Evolutionary conservation across 2,113 vertebrate species (phyloP).

Genomic region (Nyctereutes procyonoides): DNA sequence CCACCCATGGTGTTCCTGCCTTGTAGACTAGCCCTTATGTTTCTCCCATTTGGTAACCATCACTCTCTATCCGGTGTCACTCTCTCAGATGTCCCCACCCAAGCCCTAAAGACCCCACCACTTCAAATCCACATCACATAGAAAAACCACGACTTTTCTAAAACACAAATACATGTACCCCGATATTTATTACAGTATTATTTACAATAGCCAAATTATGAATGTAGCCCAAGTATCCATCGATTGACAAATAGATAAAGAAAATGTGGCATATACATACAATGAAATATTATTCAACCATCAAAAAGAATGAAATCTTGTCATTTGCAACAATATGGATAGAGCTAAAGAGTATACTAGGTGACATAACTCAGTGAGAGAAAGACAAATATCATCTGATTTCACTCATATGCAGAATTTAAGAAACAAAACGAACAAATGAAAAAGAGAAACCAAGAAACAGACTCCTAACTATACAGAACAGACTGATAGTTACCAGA

Average conservation of each 20-base stretch:
- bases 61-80: not conserved
- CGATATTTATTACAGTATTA: not conserved
- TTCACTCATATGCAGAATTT: not conserved
- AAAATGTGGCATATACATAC: not conserved
- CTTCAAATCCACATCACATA: not conserved
- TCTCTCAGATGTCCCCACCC: not conserved
- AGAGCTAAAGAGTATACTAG: not conserved
- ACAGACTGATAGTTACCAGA: not conserved
- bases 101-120: not conserved
- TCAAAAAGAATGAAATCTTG: not conserved
- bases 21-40: not conserved
- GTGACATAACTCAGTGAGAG: not conserved
- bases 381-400: not conserved
- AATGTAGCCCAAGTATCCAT: not conserved
- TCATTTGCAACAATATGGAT: not conserved
- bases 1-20: not conserved
- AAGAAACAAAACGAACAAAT: not conserved
- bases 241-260: not conserved
- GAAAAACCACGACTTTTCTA: not conserved
- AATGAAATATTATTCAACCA: not conserved
- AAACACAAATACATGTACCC: not conserved
- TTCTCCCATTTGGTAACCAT: not conserved
- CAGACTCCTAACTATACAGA: not conserved
- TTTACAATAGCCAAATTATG: not conserved
- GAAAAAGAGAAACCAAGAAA: not conserved